phyloP scores from a whole-genome alignment of 2,797 vertebrate genomes.

The Sebastes hubbsi region DNA sequence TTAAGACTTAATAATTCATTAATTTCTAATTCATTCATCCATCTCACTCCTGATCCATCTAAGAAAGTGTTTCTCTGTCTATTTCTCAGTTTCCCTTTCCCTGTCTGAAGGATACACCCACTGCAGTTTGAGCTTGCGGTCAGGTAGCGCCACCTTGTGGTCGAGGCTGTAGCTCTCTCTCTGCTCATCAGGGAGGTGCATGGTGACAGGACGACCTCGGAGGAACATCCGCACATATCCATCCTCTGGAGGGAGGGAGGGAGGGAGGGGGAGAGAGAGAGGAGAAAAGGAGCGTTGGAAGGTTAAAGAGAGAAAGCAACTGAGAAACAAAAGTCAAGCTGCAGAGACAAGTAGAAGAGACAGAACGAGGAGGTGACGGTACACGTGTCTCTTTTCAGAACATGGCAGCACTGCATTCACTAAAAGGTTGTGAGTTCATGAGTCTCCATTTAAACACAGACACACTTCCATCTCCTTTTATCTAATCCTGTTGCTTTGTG shows the following conservation, averaged over 20 bases:
- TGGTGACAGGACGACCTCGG: slow-evolving; percentile 89
- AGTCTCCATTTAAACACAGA: background rate
- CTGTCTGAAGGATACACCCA: slow-evolving; percentile 93
- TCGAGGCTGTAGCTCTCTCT: slow-evolving; percentile 87
- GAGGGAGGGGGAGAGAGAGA: background rate
- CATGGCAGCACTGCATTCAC: background rate
- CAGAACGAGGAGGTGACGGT: background rate
- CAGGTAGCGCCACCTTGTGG: slow-evolving; percentile 82
- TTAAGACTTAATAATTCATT: background rate
- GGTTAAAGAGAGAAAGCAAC: background rate
- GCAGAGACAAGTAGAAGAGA: background rate
- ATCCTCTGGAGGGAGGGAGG: slow-evolving; percentile 82
- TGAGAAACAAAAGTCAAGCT: background rate
- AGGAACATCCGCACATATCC: slow-evolving; percentile 92
- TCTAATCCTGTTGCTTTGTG: background rate
- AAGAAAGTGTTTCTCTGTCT: background rate
- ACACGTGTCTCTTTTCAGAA: background rate
- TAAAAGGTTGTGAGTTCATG: background rate
- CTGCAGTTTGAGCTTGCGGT: slow-evolving; percentile 87
- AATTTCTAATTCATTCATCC: background rate
- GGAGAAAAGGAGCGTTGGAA: background rate
- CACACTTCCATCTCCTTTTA: background rate
- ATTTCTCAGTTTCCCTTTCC: background rate
- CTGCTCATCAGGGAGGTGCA: slow-evolving; percentile 86
- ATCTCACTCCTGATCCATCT: background rate